Evolutionary conservation across 2,113 vertebrate species (phyloP).

Genomic region (Corydoras maculifer): DNA sequence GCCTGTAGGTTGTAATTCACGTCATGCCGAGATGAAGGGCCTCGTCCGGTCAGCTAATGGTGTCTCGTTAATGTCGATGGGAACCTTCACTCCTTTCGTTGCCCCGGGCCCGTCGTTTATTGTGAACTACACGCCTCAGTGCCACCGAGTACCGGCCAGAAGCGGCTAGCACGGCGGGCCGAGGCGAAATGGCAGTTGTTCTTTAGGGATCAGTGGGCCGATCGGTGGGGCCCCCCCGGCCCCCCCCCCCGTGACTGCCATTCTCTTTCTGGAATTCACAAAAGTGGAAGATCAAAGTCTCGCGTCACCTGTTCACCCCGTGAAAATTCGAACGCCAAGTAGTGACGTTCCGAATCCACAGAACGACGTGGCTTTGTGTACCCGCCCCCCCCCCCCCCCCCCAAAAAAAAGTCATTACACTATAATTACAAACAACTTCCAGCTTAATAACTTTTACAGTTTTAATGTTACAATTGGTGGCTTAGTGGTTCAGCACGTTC

Average conservation of each 20-base stretch:
- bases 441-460: too few species aligned
- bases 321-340: conserved; percentile 20
- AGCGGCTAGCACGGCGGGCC: conserved; percentile 28
- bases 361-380: too few species aligned
- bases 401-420: too few species aligned
- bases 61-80: conserved; percentile 38
- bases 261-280: conserved; percentile 50
- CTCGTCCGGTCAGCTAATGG: conserved; percentile 37
- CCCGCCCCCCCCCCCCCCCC: too few species aligned
- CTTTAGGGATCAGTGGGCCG: conserved; percentile 53
- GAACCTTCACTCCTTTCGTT: conserved; percentile 25
- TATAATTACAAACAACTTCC: too few species aligned
- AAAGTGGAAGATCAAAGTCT: conserved; percentile 50
- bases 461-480: too few species aligned
- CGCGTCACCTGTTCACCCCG: conserved; percentile 44
- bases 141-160: conserved; percentile 24
- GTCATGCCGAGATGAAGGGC: conserved; percentile 42
- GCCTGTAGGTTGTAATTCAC: conserved; percentile 48
- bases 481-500: too few species aligned
- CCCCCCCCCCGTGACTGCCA: conserved; percentile 39
- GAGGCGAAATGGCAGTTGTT: conserved; percentile 48
- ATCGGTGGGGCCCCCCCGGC: conserved; percentile 35
- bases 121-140: conserved; percentile 14
- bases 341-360: too few species aligned
- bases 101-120: background rate